These are phyloP conservation scores for Taenaris catops DNA, from an alignment of 2,888 invertebrate genomes.

Conservation along the genomic window DNA sequence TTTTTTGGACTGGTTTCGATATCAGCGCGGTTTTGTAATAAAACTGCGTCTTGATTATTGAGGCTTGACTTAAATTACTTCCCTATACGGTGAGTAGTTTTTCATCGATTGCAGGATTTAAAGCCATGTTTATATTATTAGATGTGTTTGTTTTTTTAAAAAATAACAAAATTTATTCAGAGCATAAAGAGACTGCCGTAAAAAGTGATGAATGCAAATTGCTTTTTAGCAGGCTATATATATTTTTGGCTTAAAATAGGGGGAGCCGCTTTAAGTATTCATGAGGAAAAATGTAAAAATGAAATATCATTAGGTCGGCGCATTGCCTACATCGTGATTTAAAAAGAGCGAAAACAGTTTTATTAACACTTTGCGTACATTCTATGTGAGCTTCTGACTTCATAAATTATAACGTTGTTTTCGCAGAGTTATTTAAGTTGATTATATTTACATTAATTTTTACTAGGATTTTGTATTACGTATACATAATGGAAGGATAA, in stretches of 20 bases:
- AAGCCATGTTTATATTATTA: too few species aligned
- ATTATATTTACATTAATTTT: too few species aligned
- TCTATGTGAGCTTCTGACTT: too few species aligned
- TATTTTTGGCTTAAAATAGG: conserved; percentile 42
- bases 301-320: conserved; percentile 45
- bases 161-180: conserved; percentile 11
- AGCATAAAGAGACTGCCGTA: conserved; percentile 26
- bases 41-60: conserved; percentile 73
- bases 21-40: conserved; percentile 66
- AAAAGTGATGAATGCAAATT: conserved; percentile 51
- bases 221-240: conserved; percentile 39
- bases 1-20: conserved; percentile 57
- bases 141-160: conserved; percentile 2
- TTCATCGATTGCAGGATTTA: too few species aligned
- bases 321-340: conserved; percentile 17
- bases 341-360: too few species aligned
- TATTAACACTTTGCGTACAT: too few species aligned
- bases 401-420: too few species aligned
- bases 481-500: too few species aligned
- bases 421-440: too few species aligned
- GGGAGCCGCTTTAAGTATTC: conserved; percentile 52
- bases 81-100: conserved; percentile 46
- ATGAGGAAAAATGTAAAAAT: conserved; percentile 55
- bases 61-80: conserved; percentile 37
- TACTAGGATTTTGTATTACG: too few species aligned